Evolutionary conservation across 37 sponge, comb jelly and placozoan genomes (phyloP).

Genomic region (Chondrilla cf. caribensis): DNA sequence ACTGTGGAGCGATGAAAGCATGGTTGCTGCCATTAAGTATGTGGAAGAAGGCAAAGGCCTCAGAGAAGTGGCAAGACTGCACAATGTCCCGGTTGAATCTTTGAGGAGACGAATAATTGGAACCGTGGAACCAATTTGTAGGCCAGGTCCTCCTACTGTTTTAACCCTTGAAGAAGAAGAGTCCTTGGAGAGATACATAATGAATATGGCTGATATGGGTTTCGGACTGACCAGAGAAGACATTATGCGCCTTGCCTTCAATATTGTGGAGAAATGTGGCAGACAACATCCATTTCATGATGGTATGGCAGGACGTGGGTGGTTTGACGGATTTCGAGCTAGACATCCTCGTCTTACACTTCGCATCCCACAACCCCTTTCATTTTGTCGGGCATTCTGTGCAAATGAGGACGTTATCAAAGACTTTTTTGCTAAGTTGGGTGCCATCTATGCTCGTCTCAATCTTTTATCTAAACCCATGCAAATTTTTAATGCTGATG

Average conservation of each 20-base stretch:
- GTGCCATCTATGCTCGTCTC: slow-evolving; percentile 40
- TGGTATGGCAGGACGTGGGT: slow-evolving; percentile 41
- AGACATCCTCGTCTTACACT: slow-evolving; percentile 24
- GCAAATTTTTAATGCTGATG: slow-evolving; percentile 56
- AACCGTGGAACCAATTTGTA: neutral
- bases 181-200: slow-evolving; percentile 20
- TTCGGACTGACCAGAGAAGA: slow-evolving; percentile 39
- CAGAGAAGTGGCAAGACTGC: slow-evolving; percentile 30
- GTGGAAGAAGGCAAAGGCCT: slow-evolving; percentile 35
- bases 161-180: slow-evolving; percentile 49
- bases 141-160: slow-evolving; percentile 32
- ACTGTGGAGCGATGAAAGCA: slow-evolving; percentile 37
- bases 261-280: slow-evolving; percentile 27
- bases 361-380: slow-evolving; percentile 42
- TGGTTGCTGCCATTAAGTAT: slow-evolving; percentile 29
- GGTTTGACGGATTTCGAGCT: slow-evolving; percentile 44
- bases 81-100: slow-evolving; percentile 50
- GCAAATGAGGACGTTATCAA: slow-evolving; percentile 36
- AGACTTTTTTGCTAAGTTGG: slow-evolving; percentile 53
- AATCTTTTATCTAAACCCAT: slow-evolving; percentile 60
- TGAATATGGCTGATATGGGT: slow-evolving; percentile 55
- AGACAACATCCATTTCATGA: slow-evolving; percentile 36
- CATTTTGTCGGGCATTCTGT: slow-evolving; percentile 34
- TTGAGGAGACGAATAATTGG: slow-evolving; percentile 27
- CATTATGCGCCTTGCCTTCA: slow-evolving; percentile 43